These are phyloP conservation scores for Apamea sordens DNA, from an alignment of 2,888 invertebrate species.

Conservation along the genomic window DNA sequence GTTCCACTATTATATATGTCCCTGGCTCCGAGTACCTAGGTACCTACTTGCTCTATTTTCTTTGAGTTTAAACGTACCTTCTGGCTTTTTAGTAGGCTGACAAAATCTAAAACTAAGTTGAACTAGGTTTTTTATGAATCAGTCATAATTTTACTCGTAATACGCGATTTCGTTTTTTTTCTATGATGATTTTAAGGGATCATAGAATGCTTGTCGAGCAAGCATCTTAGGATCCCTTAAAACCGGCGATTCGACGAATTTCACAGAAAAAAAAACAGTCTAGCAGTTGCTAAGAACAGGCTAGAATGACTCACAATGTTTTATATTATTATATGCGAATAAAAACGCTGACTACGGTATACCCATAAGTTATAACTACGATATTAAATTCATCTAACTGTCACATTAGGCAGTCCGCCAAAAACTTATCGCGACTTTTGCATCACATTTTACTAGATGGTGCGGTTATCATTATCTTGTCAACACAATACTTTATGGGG, in stretches of 20 bases:
- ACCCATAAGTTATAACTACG: conserved; percentile 6
- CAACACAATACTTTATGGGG: conserved; percentile 1
- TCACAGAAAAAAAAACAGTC: background rate
- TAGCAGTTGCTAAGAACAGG: background rate
- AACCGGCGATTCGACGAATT: background rate
- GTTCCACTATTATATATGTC: background rate
- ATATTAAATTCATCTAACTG: conserved; percentile 45
- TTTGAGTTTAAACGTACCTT: background rate
- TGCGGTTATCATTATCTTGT: conserved; percentile 32
- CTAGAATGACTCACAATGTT: background rate
- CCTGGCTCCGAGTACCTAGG: background rate
- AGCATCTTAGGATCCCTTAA: no score
- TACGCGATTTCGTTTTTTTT: background rate
- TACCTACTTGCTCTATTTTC: background rate
- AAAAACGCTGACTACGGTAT: conserved; percentile 4
- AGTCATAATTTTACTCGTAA: background rate
- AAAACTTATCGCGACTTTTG: conserved; percentile 38
- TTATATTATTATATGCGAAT: background rate
- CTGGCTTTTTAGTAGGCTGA: background rate
- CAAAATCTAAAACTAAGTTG: background rate
- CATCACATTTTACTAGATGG: conserved; percentile 19
- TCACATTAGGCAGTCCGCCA: conserved; percentile 55
- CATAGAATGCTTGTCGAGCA: background rate
- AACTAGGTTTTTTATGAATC: background rate
- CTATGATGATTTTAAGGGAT: background rate